Percentiles rank a stretch among this genome's conserved stretches.
These are phyloP conservation scores for Australoheros facetus DNA, from an alignment of 2,797 vertebrate genomes.

Conservation along the genomic window DNA sequence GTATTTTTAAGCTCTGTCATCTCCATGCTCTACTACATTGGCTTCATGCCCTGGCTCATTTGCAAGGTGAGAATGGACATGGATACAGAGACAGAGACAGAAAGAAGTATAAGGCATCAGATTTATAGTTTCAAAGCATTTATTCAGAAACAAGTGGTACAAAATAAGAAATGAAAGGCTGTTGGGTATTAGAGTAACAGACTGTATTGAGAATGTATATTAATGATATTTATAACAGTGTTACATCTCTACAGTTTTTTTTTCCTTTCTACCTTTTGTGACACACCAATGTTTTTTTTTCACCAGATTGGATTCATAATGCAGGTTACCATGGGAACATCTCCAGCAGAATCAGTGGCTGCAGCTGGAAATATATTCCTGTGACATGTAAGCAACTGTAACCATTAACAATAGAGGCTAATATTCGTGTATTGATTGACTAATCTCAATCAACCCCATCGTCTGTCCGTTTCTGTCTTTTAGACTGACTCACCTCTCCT, in stretches of 20 bases:
- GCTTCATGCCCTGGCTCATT: slow-evolving; percentile 89
- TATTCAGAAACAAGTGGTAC: neutral
- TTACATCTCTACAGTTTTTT: neutral
- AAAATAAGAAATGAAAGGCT: neutral
- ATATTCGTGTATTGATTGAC: neutral
- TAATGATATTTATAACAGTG: neutral
- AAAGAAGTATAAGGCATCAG: neutral
- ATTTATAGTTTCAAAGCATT: neutral
- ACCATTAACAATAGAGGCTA: neutral
- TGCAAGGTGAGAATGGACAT: slow-evolving; percentile 79
- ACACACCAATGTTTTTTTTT: neutral
- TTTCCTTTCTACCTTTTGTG: neutral
- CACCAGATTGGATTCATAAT: slow-evolving; percentile 88
- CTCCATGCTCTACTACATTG: slow-evolving; percentile 85
- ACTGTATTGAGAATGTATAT: neutral
- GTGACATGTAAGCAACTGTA: slow-evolving; percentile 77
- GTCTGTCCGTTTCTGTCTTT: neutral
- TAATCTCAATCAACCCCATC: neutral
- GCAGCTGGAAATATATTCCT: slow-evolving; percentile 90
- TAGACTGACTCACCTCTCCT: slow-evolving; percentile 87
- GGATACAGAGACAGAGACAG: neutral
- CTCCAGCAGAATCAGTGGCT: slow-evolving; percentile 86
- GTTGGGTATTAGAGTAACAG: neutral
- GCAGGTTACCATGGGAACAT: slow-evolving; percentile 87
- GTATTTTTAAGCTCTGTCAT: slow-evolving; percentile 87